Percentiles rank a stretch among this genome's conserved stretches.
Evolutionary conservation across 1,140 invertebrate species (phyloP).

Genomic region (Drosophila persimilis): DNA sequence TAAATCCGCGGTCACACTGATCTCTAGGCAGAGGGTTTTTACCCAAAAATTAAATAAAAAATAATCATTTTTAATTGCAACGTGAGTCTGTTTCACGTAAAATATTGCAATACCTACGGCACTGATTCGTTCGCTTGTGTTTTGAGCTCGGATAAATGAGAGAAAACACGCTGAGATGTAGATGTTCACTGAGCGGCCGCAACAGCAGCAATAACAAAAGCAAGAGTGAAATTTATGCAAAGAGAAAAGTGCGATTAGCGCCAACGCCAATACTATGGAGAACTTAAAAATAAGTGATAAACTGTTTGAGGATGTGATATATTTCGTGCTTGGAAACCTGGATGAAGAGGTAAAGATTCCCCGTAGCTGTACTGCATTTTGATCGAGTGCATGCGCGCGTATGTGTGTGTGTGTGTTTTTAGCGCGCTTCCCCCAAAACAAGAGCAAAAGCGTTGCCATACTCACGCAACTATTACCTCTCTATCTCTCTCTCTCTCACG

Average conservation of each 20-base stretch:
- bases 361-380: conserved; percentile 38
- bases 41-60: too few relatives aligned
- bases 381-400: conserved; percentile 18
- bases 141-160: too few relatives aligned
- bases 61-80: too few relatives aligned
- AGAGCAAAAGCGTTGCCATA: background rate
- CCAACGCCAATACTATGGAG: conserved; percentile 56
- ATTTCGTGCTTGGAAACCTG: conserved; percentile 74
- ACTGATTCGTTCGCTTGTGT: too few relatives aligned
- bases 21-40: too few relatives aligned
- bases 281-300: conserved; percentile 76
- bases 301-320: conserved; percentile 74
- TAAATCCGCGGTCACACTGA: too few relatives aligned
- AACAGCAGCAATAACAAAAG: conserved; percentile 65
- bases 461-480: background rate
- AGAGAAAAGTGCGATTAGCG: conserved; percentile 31
- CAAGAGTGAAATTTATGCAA: conserved; percentile 67
- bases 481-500: background rate
- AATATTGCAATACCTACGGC: too few relatives aligned
- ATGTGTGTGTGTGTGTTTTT: conserved; percentile 45
- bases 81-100: too few relatives aligned
- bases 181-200: conserved; percentile 52
- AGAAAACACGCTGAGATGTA: conserved; percentile 29
- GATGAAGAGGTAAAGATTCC: conserved; percentile 72
- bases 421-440: conserved; percentile 55